Base-by-base conservation (phyloP, 1,140 invertebrate species). In the Brevipalpus yothersi region DNA sequence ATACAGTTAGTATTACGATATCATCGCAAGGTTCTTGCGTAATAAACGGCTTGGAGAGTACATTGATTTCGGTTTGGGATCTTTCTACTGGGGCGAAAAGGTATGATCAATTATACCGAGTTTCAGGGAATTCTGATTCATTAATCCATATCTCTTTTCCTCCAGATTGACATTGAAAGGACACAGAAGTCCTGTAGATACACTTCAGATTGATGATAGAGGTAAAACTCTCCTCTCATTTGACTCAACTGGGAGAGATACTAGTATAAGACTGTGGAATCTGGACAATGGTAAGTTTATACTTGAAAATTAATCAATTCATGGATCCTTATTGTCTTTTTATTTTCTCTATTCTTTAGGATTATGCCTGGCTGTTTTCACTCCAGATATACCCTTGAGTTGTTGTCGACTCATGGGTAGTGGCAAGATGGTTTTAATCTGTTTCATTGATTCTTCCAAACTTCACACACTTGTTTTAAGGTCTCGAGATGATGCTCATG, bases 1-100 rank as follows among this genome's bases (percentile, higher is more conserved):
- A 83, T 69, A 84, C 82, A 8, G 82, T 82, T 1, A 78, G 82
- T 12, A 72, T 88, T 61, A 82, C 83, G 62, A 86, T 88, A 68
- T 85, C 83, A 62, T 83, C 83, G 19, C 74, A 77, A 58, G 80
- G 82, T 64, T 78, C 80, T 59, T 83, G 82, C 69, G 84, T 88
- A n/a, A 79, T 89, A 40, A 83, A 82, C 60, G 83, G 82, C 1
- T 71, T 86, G 13, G 82, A 84, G 66, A 83, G 86, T 70, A 80
- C 82, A 17, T 76, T 80, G 64, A 79, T 90, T 53, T 69, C 86
- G n/a, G 80, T 87, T 11, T 88, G 84, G 82, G 84, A 88, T 72
- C 73, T 90, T 1, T 79, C 83, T n/a, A 86, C 84, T 53, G 85
- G 84, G 75, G 65, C 63, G 41, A 65, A 65, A 62, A 72, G 66